phyloP scores from a whole-genome alignment of 2,888 invertebrate species.

The Harpagoxenus sublaevis region DNA sequence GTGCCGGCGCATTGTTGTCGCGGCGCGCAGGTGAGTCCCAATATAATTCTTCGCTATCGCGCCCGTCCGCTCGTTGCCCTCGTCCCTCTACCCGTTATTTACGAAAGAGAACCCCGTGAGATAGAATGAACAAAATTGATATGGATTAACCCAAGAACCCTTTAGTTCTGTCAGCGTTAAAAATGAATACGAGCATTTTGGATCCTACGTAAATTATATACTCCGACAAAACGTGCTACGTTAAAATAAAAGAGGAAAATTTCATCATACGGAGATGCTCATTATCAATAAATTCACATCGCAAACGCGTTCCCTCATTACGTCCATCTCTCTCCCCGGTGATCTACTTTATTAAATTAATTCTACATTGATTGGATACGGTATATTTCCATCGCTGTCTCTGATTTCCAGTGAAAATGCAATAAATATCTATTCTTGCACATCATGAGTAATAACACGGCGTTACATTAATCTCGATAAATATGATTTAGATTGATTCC shows the following conservation, averaged over 20 bases:
- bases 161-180: constrained; percentile 9
- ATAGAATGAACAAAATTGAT: constrained; percentile 45
- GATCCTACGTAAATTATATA: constrained; percentile 41
- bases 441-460: background rate
- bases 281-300: constrained; percentile 33
- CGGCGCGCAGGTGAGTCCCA: constrained; percentile 49
- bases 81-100: constrained; percentile 25
- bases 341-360: constrained; percentile 17
- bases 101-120: constrained; percentile 21
- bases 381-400: background rate
- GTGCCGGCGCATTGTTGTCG: constrained; percentile 49
- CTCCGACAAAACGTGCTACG: background rate
- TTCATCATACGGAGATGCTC: background rate
- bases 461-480: background rate
- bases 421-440: constrained; percentile 4
- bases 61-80: constrained; percentile 4
- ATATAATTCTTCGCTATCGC: constrained; percentile 54
- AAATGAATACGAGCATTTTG: constrained; percentile 44
- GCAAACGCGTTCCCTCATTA: constrained; percentile 12
- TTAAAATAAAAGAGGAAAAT: background rate
- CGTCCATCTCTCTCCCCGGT: background rate
- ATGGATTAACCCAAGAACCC: constrained; percentile 34
- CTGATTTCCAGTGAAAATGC: constrained; percentile 8
- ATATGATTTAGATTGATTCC: background rate
- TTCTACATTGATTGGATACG: constrained; percentile 6